Evolutionary conservation across 1,140 invertebrate genomes (phyloP), one percentile per base, ranked within the genome.

Genomic region (Achroia grisella): DNA sequence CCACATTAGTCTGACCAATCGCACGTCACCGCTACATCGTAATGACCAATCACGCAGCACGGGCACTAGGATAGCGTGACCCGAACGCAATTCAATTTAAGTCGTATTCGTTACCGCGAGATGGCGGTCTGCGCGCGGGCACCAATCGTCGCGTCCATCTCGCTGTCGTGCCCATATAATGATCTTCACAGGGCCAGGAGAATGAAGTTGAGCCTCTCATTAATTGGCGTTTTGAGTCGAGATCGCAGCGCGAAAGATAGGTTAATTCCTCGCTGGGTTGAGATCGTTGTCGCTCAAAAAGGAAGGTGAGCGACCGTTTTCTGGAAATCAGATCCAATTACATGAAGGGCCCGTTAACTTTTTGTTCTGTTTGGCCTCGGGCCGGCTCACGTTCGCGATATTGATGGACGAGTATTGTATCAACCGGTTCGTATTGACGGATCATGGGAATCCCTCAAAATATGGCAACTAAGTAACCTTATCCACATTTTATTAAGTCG

Each of bases 241-340:
- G 80, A 84, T 84, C 80, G 78, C 63, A 75, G 67, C 55, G 71
- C 76, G 70, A 75, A 84, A 84, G 80, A 84, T 84, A 84, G 80
- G 78, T 84, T 84, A 84, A 84, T 84, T 84, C 80, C 73, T 80
- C 61, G 76, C 76, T 73, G 62, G 70, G 58, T 63, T 55, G 65
- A 84, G 80, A 85, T 85, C 81, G 61, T 85, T 85, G 78, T 85
- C 81, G 70, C 75, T 82, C 73, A 71, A 85, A 85, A 85, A 85
- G 70, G 78, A 85, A 85, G 73, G 77, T 75, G 76, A 81, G 75
- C 75, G 76, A 73, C 55, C 73, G 66, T 69, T 85, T 85, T 82
- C 81, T 85, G 78, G 81, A 82, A 85, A 85, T 85, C 81, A 78
- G 78, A 85, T 84, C 78, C 78, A 84, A 84, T 82, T 84, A 84